These are phyloP conservation scores for Triplophysa dalaica DNA, from an alignment of 2,113 vertebrate genomes.

Conservation along the genomic window DNA sequence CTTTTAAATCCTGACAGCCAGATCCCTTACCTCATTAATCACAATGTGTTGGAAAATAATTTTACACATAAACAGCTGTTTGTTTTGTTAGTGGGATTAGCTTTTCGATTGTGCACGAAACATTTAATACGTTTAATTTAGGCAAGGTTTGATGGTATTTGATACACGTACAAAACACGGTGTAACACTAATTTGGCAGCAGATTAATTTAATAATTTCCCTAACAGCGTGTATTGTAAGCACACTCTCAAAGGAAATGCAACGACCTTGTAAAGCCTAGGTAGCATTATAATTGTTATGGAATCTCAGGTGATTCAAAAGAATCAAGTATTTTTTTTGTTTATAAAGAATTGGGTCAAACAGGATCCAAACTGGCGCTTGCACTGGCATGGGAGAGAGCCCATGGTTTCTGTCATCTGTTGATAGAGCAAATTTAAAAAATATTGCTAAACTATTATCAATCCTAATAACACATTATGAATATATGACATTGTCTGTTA, in stretches of 20 bases:
- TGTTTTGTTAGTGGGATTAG: slow-evolving; percentile 28
- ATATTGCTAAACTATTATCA: too few relatives aligned
- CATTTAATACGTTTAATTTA: neutral
- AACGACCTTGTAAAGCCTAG: neutral
- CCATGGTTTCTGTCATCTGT: too few relatives aligned
- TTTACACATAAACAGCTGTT: slow-evolving; percentile 12
- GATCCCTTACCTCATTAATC: slow-evolving; percentile 33
- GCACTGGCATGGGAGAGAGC: too few relatives aligned
- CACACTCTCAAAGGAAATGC: neutral
- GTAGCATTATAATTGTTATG: too few relatives aligned
- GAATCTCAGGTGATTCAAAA: too few relatives aligned
- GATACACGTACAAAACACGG: neutral
- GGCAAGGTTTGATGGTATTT: neutral
- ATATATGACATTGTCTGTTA: too few relatives aligned
- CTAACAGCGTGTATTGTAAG: neutral
- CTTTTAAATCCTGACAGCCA: slow-evolving; percentile 17
- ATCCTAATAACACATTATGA: too few relatives aligned
- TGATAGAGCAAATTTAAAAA: too few relatives aligned
- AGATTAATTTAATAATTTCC: neutral
- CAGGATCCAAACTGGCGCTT: too few relatives aligned
- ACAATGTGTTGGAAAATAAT: slow-evolving; percentile 25
- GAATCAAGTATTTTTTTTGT: too few relatives aligned
- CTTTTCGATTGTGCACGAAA: neutral
- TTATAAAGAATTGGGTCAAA: too few relatives aligned
- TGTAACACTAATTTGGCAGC: neutral